phyloP scores from a whole-genome alignment of 2,888 invertebrate species.

The Idaea biselata region DNA sequence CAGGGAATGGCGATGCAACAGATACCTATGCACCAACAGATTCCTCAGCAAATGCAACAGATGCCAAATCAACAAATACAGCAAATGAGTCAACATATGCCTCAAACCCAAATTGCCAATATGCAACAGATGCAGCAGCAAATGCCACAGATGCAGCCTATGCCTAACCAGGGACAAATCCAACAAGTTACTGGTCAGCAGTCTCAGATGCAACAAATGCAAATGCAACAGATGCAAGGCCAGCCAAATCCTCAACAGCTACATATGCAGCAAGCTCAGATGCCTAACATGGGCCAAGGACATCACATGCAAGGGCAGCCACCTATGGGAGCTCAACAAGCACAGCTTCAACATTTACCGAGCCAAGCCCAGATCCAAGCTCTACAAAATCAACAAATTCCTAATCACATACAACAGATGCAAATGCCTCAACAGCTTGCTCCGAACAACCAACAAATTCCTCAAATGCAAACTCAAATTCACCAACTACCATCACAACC shows the following conservation, averaged over 20 bases:
- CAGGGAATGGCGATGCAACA: slow-evolving; percentile 77
- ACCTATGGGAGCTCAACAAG: slow-evolving; percentile 66
- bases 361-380: slow-evolving; percentile 78
- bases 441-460: slow-evolving; percentile 72
- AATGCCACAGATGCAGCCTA: slow-evolving; percentile 74
- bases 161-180: slow-evolving; percentile 72
- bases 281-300: slow-evolving; percentile 68
- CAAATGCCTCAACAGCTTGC: slow-evolving; percentile 71
- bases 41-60: slow-evolving; percentile 78
- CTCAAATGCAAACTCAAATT: slow-evolving; percentile 77
- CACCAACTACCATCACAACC: slow-evolving; percentile 75
- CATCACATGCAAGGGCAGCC: slow-evolving; percentile 75
- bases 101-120: slow-evolving; percentile 70
- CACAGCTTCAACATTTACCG: slow-evolving; percentile 75
- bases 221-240: slow-evolving; percentile 75
- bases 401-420: slow-evolving; percentile 78
- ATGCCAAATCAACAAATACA: slow-evolving; percentile 78
- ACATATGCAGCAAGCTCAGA: slow-evolving; percentile 76
- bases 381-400: slow-evolving; percentile 78
- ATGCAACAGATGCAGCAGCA: slow-evolving; percentile 78
- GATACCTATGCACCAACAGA: slow-evolving; percentile 77
- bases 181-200: slow-evolving; percentile 71
- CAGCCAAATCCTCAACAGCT: slow-evolving; percentile 74
- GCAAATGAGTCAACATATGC: slow-evolving; percentile 74
- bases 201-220: slow-evolving; percentile 77